These are phyloP conservation scores for Channallabes apus DNA, from an alignment of 2,797 vertebrate genomes.

Conservation along the genomic window DNA sequence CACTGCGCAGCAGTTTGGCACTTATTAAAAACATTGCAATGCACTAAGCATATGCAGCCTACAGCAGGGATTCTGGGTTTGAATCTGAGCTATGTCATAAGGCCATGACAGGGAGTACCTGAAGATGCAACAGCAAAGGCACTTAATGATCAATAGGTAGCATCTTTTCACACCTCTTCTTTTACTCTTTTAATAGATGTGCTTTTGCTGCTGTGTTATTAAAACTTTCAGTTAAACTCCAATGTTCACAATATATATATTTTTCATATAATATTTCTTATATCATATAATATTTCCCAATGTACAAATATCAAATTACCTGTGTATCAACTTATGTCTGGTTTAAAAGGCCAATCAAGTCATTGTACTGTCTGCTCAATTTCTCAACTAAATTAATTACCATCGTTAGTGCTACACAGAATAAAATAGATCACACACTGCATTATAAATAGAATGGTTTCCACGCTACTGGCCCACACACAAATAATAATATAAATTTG, in stretches of 20 bases:
- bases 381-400: neutral
- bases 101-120: neutral
- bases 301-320: neutral
- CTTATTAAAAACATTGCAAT: neutral
- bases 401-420: neutral
- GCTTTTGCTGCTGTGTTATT: neutral
- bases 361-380: neutral
- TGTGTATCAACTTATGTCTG: neutral
- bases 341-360: neutral
- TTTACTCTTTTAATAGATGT: neutral
- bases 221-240: neutral
- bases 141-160: slow-evolving; percentile 42
- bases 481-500: neutral
- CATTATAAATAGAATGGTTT: neutral
- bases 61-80: neutral
- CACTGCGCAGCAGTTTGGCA: neutral
- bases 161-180: slow-evolving; percentile 11
- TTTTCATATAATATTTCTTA: neutral
- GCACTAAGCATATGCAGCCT: neutral
- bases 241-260: neutral
- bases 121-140: slow-evolving; percentile 35
- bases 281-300: neutral
- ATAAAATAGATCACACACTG: neutral
- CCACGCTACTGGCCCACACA: neutral
- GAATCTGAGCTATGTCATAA: neutral